A percentile compares a stretch with the other conserved stretches of the same genome.
Evolutionary conservation across 2,888 invertebrate genomes (phyloP).

Genomic region (Apoda limacodes): DNA sequence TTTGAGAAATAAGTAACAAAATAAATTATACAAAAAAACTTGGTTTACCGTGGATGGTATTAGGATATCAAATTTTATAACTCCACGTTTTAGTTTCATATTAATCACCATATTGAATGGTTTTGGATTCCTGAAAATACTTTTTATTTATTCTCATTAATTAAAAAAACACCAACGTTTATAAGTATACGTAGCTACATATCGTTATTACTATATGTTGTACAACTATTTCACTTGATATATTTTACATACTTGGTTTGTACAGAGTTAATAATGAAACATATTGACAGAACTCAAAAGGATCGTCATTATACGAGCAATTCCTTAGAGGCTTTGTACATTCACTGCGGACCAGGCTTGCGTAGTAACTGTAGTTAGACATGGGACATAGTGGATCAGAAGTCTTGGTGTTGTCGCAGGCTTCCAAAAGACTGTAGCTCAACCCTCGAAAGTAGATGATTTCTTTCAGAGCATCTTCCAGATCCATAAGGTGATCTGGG

Average conservation of each 20-base stretch:
- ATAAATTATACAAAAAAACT: too few relatives aligned
- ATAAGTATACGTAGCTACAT: too few relatives aligned
- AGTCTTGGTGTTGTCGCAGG: slow-evolving; percentile 61
- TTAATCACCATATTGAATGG: slow-evolving; percentile 64
- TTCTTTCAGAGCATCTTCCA: slow-evolving; percentile 78
- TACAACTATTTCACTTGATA: too few relatives aligned
- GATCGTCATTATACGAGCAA: slow-evolving; percentile 63
- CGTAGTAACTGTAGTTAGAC: slow-evolving; percentile 71
- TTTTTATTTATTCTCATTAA: too few relatives aligned
- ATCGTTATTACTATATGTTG: too few relatives aligned
- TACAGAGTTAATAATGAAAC: slow-evolving; percentile 71
- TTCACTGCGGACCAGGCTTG: slow-evolving; percentile 59
- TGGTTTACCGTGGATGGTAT: slow-evolving; percentile 57
- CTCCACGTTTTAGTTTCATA: slow-evolving; percentile 55
- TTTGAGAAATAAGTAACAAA: too few relatives aligned
- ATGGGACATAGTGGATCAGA: slow-evolving; percentile 68
- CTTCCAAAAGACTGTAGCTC: slow-evolving; percentile 73
- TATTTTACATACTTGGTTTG: slow-evolving; percentile 67
- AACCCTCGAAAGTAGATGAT: slow-evolving; percentile 76
- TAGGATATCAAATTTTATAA: slow-evolving; percentile 55
- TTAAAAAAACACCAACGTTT: too few relatives aligned
- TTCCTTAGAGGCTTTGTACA: slow-evolving; percentile 59
- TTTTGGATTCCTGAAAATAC: slow-evolving; percentile 40
- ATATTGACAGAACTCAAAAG: slow-evolving; percentile 74
- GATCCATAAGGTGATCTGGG: slow-evolving; percentile 73